Base-by-base conservation (phyloP, 2,888 invertebrate genomes). In the Synanthedon tipuliformis region DNA sequence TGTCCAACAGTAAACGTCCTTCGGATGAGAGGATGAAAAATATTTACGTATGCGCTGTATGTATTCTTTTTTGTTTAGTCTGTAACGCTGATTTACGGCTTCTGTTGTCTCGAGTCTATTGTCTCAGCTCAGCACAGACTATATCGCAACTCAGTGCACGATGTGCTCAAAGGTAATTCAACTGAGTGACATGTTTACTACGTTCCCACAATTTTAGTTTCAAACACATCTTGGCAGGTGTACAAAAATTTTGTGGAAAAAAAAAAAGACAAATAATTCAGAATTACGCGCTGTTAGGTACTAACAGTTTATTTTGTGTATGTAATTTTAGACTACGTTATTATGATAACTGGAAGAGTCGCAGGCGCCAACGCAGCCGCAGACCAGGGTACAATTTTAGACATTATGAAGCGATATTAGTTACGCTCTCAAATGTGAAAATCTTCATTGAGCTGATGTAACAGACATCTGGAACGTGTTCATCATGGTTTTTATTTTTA, bases 251-350 rank as follows among this genome's bases (percentile, higher is more conserved):
- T 62, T 60, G 59, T 56, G 51, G 59, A 4, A 60, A 27, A 55
- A 63, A 71, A 68, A 34, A 69, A 69, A 62, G 55, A 56, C 59
- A 48, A 56, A 61, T 64, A 59, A 62, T 61, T 45, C 49, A 49
- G 49, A 13, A 49, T 49, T 49, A 49, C 23, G 16, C 18, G 49
- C 49, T 12, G 49, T 18, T 45, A 8, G 11, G 48, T 48, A 23
- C 48, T 48, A 40, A 40, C 50, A 23, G 27, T 40, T 12, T 41
- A 50, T 54, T 52, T 57, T 57, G 53, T 48, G 55, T 58, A 58
- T 59, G 65, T 77, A 70, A 78, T 73, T 78, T 78, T 73, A 73
- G 75, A 66, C 55, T 58, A 50, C 48, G 62, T 71, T 71, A 66
- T 70, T 73, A 69, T 73, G 73, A 73, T 76, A 63, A 66, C 67